phyloP scores from a whole-genome alignment of 2,888 invertebrate genomes.

The Microplitis manilae region DNA sequence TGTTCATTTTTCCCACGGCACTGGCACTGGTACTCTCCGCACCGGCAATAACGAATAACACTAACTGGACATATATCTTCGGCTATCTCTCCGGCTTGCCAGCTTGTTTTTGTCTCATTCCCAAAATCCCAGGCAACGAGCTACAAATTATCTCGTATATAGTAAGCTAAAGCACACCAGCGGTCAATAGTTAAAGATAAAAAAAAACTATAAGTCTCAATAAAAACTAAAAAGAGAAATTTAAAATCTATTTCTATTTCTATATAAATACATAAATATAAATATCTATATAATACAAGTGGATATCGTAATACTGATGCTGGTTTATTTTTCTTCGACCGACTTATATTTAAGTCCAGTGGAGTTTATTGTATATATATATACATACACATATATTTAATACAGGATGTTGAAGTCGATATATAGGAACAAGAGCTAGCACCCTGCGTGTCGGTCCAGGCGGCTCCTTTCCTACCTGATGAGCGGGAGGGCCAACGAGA shows the following conservation, averaged over 20 bases:
- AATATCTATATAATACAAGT: not conserved
- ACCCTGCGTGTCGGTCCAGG: slow-evolving; percentile 71
- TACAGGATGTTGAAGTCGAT: slow-evolving; percentile 21
- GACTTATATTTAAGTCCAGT: slow-evolving; percentile 10
- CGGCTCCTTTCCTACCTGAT: slow-evolving; percentile 71
- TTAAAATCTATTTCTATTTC: no score
- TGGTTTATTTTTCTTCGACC: no score
- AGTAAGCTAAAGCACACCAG: slow-evolving; percentile 38
- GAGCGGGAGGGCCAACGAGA: slow-evolving; percentile 45
- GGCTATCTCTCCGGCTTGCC: slow-evolving; percentile 30
- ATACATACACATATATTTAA: slow-evolving; percentile 28
- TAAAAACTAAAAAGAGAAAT: no score
- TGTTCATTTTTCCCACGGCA: slow-evolving; percentile 56
- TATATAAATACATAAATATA: no score
- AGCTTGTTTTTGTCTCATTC: slow-evolving; percentile 36
- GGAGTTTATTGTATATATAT: slow-evolving; percentile 13
- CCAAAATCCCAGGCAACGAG: slow-evolving; percentile 69
- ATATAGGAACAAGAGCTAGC: slow-evolving; percentile 54
- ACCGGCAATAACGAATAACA: slow-evolving; percentile 55
- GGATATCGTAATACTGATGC: not conserved
- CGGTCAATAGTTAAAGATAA: not conserved
- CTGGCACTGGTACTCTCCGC: not conserved
- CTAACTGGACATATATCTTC: slow-evolving; percentile 46
- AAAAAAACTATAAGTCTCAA: not conserved
- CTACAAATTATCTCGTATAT: slow-evolving; percentile 71